These are phyloP conservation scores for Rhinolophus sinicus DNA, from an alignment of 2,113 vertebrate species.

Conservation along the genomic window DNA sequence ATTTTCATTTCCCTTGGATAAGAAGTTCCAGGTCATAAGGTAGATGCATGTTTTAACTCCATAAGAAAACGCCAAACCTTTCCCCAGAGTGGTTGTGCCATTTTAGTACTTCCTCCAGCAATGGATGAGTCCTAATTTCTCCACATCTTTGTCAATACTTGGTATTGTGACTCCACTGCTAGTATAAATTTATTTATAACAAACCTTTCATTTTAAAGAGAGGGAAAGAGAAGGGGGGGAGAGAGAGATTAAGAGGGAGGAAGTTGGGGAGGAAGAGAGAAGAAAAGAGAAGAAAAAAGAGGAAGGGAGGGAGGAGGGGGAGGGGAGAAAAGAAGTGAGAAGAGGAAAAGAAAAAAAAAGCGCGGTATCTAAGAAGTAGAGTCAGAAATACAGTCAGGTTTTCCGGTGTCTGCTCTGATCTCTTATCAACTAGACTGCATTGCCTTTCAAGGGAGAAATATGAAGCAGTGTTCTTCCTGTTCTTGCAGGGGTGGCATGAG, in stretches of 20 bases:
- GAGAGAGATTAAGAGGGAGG: no score
- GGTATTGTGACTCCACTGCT: not conserved
- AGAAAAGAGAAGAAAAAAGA: no score
- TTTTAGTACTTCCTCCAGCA: not conserved
- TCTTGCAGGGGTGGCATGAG: conserved; percentile 20
- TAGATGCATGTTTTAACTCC: conserved; percentile 2
- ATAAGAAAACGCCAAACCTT: not conserved
- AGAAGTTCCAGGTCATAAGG: not conserved
- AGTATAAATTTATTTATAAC: not conserved
- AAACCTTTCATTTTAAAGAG: not conserved
- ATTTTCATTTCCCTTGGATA: conserved; percentile 6
- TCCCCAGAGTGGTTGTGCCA: not conserved
- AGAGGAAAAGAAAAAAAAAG: not conserved
- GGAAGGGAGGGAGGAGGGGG: not conserved
- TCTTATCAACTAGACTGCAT: conserved; percentile 57
- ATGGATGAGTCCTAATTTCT: not conserved
- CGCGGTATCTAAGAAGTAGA: conserved; percentile 23
- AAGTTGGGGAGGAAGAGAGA: no score
- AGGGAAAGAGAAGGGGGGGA: no score
- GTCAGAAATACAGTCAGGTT: conserved; percentile 22
- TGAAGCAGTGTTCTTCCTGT: conserved; percentile 47
- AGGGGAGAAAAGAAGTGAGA: not conserved
- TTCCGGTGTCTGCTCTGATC: conserved; percentile 22
- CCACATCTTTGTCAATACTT: not conserved
- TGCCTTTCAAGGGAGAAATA: conserved; percentile 69